These are phyloP conservation scores for Theretra japonica DNA, from an alignment of 2,888 invertebrate species.

Conservation along the genomic window DNA sequence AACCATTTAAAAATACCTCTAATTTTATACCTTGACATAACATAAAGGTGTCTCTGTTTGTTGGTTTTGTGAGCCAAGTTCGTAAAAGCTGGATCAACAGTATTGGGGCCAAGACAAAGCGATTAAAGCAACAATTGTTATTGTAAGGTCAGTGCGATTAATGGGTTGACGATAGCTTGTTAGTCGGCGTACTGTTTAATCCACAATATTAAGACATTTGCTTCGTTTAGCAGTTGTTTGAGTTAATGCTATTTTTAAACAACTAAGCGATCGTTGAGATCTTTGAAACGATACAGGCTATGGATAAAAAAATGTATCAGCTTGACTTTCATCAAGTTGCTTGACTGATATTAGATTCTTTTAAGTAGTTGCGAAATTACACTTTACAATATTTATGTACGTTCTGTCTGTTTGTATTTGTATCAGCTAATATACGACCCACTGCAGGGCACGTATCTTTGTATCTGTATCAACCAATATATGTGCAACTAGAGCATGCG, in stretches of 20 bases:
- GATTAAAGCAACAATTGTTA: slow-evolving; percentile 1
- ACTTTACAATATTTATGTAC: too few relatives aligned
- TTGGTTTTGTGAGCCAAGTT: neutral
- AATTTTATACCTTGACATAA: neutral
- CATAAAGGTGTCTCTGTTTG: neutral
- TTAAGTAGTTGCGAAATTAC: too few relatives aligned
- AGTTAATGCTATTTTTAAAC: neutral
- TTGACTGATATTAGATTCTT: too few relatives aligned
- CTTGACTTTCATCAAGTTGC: too few relatives aligned
- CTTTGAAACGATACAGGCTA: too few relatives aligned
- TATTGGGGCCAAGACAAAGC: slow-evolving; percentile 5
- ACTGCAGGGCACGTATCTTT: too few relatives aligned
- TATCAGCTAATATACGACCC: too few relatives aligned
- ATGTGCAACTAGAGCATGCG: too few relatives aligned
- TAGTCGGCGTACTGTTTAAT: neutral
- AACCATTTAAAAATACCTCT: neutral
- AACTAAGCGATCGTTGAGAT: neutral
- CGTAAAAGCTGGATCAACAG: neutral
- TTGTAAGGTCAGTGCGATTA: neutral
- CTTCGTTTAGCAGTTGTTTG: neutral
- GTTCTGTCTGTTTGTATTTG: too few relatives aligned
- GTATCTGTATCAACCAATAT: too few relatives aligned
- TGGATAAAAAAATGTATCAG: too few relatives aligned
- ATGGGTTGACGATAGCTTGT: neutral
- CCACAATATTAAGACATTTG: neutral